Conservation (phyloP, 1,140 invertebrate species). For the Bradynema listronoti region DNA sequence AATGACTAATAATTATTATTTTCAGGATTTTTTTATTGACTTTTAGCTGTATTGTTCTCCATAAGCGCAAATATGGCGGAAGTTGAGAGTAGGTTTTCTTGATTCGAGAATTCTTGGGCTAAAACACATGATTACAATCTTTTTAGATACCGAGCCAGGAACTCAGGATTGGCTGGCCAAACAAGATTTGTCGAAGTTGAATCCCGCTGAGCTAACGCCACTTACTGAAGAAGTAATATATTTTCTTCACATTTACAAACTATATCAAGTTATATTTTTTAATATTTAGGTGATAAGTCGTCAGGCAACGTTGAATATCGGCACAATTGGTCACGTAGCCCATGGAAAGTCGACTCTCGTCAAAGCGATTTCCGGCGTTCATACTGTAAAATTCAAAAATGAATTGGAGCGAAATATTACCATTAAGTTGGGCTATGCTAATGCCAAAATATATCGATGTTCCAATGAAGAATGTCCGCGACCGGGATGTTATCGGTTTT, state of each 20-base stretch:
- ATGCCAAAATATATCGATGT: constrained; percentile 97
- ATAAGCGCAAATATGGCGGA: too few species aligned
- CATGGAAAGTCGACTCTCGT: constrained; percentile 99
- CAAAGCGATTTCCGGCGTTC: constrained; percentile 96
- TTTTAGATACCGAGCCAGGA: too few species aligned
- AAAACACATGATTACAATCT: too few species aligned
- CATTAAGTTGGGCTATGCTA: constrained; percentile 88
- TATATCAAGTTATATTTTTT: too few species aligned
- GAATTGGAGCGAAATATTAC: constrained; percentile 98
- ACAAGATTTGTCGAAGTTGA: constrained; percentile 72
- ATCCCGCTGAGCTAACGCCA: constrained; percentile 65
- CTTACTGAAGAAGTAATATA: constrained; percentile 75
- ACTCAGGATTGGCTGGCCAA: constrained; percentile 67
- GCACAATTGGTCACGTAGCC: constrained; percentile 98
- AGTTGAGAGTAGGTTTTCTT: too few species aligned
- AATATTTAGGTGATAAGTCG: constrained; percentile 72
- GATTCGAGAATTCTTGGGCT: too few species aligned
- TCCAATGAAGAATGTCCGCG: constrained; percentile 87
- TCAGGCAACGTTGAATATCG: constrained; percentile 98
- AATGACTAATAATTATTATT: too few species aligned
- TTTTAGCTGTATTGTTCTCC: too few species aligned
- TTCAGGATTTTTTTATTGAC: too few species aligned
- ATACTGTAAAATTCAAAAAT: constrained; percentile 97
- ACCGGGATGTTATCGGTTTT: constrained; percentile 79
- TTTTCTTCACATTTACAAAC: not conserved